Base-by-base conservation (phyloP, 2,888 invertebrate species). In the Ferrisia virgata region DNA sequence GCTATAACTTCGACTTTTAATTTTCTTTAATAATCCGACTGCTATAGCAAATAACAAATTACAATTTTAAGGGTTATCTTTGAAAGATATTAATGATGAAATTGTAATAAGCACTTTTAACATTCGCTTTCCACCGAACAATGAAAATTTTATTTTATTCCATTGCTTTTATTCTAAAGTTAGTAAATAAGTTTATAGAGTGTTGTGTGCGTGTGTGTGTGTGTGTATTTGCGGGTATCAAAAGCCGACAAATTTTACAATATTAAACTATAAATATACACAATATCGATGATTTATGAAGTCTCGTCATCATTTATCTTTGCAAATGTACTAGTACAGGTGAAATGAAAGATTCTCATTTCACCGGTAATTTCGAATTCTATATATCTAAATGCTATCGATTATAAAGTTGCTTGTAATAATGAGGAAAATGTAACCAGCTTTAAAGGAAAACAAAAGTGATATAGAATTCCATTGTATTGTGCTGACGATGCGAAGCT, bases 21-120 rank as follows among this genome's bases (percentile, higher is more conserved):
- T 79, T 79, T 79, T 79, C 79, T 47, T 79, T 79, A 79, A 79
- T 79, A 79, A 79, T 79, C 28, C 18, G 81, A 81, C 81, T 80
- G 53, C 53, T 28, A 64, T 11, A 33, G 33, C 33, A 31, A 72
- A 72, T 53, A 81, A 81, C 82, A 82, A 82, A 82, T 69, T 82
- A 82, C 72, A 72, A 69, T 64, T 82, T 82, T 69, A 81, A 82
- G 72, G 82, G 69, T 72, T 39, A 69, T 72, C 18, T 36, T 82
- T 82, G 82, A 82, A 72, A 82, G 82, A 82, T 82, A 82, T 82
- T 82, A 82, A 82, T 82, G 82, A 82, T 69, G 15, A 43, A 33
- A 43, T 25, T 43, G 69, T 82, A 82, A 82, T 72, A 72, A 36
- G 82, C 69, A 28, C 25, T 82, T 36, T 82, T 82, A 82, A 82